These are phyloP conservation scores for Amblyornis subalaris DNA, from an alignment of 2,113 vertebrate species.

Conservation along the genomic window DNA sequence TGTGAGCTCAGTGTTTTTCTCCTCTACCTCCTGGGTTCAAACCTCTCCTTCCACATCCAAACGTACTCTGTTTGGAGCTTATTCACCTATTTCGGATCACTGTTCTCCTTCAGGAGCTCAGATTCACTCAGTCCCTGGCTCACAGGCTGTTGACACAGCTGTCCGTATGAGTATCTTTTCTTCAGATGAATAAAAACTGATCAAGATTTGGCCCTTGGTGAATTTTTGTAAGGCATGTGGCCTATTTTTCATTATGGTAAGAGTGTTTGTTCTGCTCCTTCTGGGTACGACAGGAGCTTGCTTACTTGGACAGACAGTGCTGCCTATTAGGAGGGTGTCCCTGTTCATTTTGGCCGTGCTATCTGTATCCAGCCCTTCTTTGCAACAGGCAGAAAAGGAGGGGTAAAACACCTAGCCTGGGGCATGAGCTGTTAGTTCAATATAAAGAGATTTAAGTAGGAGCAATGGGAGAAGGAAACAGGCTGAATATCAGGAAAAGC, in stretches of 20 bases:
- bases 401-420: slow-evolving; percentile 9
- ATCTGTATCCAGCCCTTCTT: neutral
- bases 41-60: neutral
- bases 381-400: neutral
- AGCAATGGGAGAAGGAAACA: slow-evolving; percentile 62
- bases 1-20: neutral
- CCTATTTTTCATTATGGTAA: slow-evolving; percentile 42
- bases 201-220: slow-evolving; percentile 40
- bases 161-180: neutral
- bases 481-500: slow-evolving; percentile 68
- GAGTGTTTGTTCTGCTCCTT: slow-evolving; percentile 30
- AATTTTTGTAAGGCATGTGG: slow-evolving; percentile 37
- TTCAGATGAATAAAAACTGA: slow-evolving; percentile 54
- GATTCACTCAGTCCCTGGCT: slow-evolving; percentile 33
- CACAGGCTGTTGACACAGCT: slow-evolving; percentile 58
- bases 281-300: neutral
- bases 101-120: neutral
- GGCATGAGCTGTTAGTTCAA: slow-evolving; percentile 5
- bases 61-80: neutral
- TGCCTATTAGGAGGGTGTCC: neutral
- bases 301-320: neutral
- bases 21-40: neutral
- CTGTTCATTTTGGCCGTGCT: neutral
- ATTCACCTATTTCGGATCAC: slow-evolving; percentile 8
- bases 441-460: slow-evolving; percentile 51